phyloP scores from a whole-genome alignment of 2,113 vertebrate species.

The Pangasianodon hypophthalmus region DNA sequence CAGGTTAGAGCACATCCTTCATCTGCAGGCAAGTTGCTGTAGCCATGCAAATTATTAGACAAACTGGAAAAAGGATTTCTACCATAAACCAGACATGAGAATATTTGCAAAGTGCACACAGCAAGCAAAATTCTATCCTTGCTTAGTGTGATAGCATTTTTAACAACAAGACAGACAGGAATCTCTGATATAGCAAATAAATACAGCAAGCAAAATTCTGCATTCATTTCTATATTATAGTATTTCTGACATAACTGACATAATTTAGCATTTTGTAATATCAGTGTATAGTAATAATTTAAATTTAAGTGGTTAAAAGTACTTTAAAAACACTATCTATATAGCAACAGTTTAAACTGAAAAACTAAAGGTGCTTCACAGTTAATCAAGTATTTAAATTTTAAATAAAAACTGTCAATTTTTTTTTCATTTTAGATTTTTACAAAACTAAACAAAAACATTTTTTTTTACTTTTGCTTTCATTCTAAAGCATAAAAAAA shows the following conservation, averaged over 20 bases:
- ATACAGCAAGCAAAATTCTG: not conserved
- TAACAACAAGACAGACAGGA: not conserved
- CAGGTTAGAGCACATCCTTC: slow-evolving; percentile 62
- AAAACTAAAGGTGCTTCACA: not conserved
- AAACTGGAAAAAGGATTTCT: slow-evolving; percentile 3
- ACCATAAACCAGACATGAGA: not conserved
- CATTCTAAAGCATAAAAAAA: no score
- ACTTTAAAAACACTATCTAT: not conserved
- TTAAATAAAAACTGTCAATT: not conserved
- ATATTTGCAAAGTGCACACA: not conserved
- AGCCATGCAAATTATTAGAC: slow-evolving; percentile 43
- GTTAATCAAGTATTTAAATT: not conserved
- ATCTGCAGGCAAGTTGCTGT: slow-evolving; percentile 10
- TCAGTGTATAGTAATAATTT: not conserved
- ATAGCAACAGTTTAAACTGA: not conserved
- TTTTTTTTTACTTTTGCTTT: no score
- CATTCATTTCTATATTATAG: not conserved
- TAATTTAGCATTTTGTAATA: not conserved
- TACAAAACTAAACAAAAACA: not conserved
- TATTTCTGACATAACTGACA: not conserved
- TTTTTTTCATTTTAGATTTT: not conserved
- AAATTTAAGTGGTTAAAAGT: not conserved
- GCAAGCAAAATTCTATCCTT: not conserved
- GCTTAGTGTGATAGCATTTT: not conserved
- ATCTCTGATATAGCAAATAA: not conserved